phyloP scores from a whole-genome alignment of 92 coral and sea anemone species.

The Umimayanthus chanpuru region DNA sequence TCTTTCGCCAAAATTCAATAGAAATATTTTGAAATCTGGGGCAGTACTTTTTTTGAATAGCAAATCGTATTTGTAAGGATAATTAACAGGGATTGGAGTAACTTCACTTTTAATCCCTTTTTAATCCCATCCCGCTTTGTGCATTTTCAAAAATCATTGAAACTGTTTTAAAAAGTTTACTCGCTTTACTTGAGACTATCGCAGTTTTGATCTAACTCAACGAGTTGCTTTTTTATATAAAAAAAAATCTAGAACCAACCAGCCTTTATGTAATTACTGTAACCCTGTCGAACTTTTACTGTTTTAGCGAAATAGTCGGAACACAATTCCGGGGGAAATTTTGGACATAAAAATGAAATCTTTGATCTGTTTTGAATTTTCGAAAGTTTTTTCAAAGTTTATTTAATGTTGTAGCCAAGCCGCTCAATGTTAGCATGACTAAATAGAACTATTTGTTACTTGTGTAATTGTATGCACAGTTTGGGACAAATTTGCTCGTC shows the following conservation, averaged over 20 bases:
- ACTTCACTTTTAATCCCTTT: not conserved
- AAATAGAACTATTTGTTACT: no score
- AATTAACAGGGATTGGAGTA: not conserved
- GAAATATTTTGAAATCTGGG: no score
- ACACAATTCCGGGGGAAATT: no score
- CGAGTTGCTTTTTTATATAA: not conserved
- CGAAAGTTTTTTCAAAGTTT: no score
- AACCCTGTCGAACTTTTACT: not conserved
- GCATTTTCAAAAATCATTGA: not conserved
- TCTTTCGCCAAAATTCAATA: no score
- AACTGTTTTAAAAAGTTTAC: not conserved
- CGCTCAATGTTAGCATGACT: no score
- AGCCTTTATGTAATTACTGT: not conserved
- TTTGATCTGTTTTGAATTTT: no score
- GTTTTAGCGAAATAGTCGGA: not conserved
- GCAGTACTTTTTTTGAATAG: not conserved
- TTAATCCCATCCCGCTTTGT: not conserved
- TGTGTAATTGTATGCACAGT: no score
- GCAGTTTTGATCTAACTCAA: not conserved
- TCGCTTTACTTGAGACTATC: not conserved
- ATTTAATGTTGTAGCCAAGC: no score
- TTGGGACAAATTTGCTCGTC: no score
- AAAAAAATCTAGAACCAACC: not conserved
- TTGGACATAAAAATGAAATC: no score
- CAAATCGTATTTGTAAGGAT: not conserved